Evolutionary conservation across 1,140 invertebrate species (phyloP), one percentile per base, ranked within the genome.

Genomic region (Cydia fagiglandana): DNA sequence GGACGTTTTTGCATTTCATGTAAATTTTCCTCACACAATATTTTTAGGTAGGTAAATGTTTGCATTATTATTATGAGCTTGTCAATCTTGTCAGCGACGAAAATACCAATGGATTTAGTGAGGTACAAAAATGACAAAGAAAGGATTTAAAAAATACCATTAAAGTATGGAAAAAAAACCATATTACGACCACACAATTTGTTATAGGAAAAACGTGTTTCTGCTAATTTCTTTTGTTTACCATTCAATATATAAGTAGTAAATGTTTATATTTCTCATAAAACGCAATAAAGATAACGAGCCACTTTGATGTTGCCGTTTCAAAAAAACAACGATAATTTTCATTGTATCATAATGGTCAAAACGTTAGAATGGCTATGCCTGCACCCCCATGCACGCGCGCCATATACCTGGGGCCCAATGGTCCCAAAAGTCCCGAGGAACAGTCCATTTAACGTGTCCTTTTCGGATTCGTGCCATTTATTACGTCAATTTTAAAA

Each of bases 381-480:
- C 13, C 28, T 64, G 13, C 5, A 10, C 3, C n/a, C 34, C 66
- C 66, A 41, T 34, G 30, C 24, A 34, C 86, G 80, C 84, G 83
- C 83, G 85, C 82, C 82, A 83, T 81, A 79, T 83, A 75, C 87
- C 20, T 75, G 88, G 85, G 86, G 45, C 41, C 45, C 13, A 47
- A 47, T 47, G 4, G 12, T 47, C 45, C 64, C 38, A 84, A 82
- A 64, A 75, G 77, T 74, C 75, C 79, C 80, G 79, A 53, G 77
- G 81, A 82, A 17, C 50, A 17, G 50, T n/a, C 79, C 80, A 83
- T 88, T 84, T 81, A 79, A 79, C 77, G 47, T 80, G 79, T 83
- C 82, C 81, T 79, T 82, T 75, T 85, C 82, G 64, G 83, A 81
- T 12, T 73, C 76, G 75, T 79, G 75, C 83, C 86, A 87, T 88